Conservation (phyloP, 92 coral and sea anemone species). For the Bergia sp. region DNA sequence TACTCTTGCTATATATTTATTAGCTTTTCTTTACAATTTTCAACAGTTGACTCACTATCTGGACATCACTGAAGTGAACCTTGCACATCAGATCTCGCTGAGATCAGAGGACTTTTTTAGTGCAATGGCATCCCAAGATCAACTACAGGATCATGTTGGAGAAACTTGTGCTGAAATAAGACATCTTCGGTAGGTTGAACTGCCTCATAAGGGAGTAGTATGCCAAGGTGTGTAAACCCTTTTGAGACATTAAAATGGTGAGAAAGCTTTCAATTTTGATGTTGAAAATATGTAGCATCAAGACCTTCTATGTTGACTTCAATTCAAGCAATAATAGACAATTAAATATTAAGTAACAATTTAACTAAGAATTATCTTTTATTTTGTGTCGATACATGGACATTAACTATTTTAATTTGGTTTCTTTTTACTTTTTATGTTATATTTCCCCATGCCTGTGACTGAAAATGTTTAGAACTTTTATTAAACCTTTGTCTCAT, state of each 20-base stretch:
- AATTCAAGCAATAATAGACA: too few relatives aligned
- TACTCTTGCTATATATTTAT: background rate
- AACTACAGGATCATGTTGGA: slow-evolving; percentile 96
- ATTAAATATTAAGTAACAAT: too few relatives aligned
- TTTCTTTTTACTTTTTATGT: too few relatives aligned
- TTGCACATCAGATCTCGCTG: slow-evolving; percentile 96
- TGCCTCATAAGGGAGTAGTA: background rate
- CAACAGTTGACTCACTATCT: slow-evolving; percentile 89
- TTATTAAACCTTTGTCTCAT: background rate
- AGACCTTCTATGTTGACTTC: too few relatives aligned
- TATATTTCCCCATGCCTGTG: too few relatives aligned
- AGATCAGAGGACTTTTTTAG: slow-evolving; percentile 97
- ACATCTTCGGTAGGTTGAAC: slow-evolving; percentile 73
- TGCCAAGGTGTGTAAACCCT: too few relatives aligned
- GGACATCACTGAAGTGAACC: slow-evolving; percentile 96
- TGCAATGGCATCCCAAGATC: slow-evolving; percentile 99
- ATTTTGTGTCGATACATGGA: too few relatives aligned
- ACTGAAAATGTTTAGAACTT: background rate
- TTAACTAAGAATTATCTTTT: too few relatives aligned
- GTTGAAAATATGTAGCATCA: too few relatives aligned
- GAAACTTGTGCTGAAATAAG: slow-evolving; percentile 86
- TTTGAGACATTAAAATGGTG: too few relatives aligned
- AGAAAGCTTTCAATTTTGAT: too few relatives aligned
- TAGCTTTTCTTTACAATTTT: background rate
- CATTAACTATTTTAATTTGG: too few relatives aligned